A percentile compares a stretch with the other conserved stretches of the same genome.
Evolutionary conservation across 2,888 invertebrate species (phyloP).

Genomic region (Ophion ventricosus): DNA sequence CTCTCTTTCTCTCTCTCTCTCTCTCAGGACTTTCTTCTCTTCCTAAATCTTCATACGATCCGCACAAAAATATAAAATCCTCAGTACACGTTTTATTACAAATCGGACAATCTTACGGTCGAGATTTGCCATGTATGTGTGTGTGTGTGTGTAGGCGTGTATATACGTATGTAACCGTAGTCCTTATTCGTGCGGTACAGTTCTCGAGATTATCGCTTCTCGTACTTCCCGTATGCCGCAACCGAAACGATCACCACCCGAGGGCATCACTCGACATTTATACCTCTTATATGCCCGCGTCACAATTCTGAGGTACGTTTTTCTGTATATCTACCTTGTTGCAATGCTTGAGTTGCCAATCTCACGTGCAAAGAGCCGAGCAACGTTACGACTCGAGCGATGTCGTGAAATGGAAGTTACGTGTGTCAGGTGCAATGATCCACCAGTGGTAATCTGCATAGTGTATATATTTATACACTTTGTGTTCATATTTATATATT

Average conservation of each 20-base stretch:
- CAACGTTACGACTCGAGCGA: conserved; percentile 57
- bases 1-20: no score
- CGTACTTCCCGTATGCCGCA: conserved; percentile 59
- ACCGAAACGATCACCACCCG: conserved; percentile 41
- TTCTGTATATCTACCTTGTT: conserved; percentile 16
- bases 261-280: conserved; percentile 53
- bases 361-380: conserved; percentile 23
- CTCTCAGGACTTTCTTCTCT: neutral
- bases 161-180: neutral
- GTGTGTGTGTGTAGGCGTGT: neutral
- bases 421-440: conserved; percentile 24
- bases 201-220: conserved; percentile 39
- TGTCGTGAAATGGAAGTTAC: conserved; percentile 26
- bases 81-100: neutral
- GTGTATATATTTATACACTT: neutral
- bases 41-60: neutral
- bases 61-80: neutral
- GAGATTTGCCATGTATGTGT: neutral
- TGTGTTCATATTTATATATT: no score
- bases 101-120: neutral
- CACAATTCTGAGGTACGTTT: conserved; percentile 1
- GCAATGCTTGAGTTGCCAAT: conserved; percentile 8
- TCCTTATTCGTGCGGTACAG: conserved; percentile 3
- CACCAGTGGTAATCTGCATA: neutral
- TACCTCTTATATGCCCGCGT: conserved; percentile 10